A percentile compares a stretch with the other conserved stretches of the same genome.
Evolutionary conservation across 1,140 invertebrate genomes (phyloP).

Genomic region (Tenebrio molitor): DNA sequence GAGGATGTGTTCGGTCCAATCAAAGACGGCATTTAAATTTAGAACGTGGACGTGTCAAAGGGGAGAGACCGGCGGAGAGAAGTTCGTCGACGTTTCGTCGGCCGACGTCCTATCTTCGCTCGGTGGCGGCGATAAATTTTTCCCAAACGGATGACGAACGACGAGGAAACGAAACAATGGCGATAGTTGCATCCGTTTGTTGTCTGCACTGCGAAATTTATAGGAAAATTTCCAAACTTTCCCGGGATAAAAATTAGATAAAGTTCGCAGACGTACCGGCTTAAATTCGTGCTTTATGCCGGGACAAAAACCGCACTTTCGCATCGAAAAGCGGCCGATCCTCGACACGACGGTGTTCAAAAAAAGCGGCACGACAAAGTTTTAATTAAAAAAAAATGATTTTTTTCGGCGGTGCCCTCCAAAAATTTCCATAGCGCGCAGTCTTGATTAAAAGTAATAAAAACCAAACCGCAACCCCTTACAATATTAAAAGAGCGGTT

Average conservation of each 20-base stretch:
- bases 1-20: too few relatives aligned
- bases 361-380: neutral
- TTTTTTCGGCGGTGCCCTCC: neutral
- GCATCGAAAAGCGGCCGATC: too few relatives aligned
- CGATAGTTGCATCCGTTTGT: constrained; percentile 28
- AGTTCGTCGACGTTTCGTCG: neutral
- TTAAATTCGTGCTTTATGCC: too few relatives aligned
- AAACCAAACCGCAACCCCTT: constrained; percentile 3
- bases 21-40: too few relatives aligned
- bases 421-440: neutral
- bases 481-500: constrained; percentile 14
- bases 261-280: neutral
- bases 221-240: constrained; percentile 31
- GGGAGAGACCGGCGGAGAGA: neutral
- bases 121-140: neutral
- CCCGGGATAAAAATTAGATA: constrained; percentile 29
- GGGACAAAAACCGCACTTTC: too few relatives aligned
- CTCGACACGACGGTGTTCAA: neutral
- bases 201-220: constrained; percentile 30
- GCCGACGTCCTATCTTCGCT: neutral
- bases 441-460: constrained; percentile 33
- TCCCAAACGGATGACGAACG: constrained; percentile 9
- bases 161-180: constrained; percentile 29
- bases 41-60: too few relatives aligned
- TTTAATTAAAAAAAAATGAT: constrained; percentile 26